phyloP scores from a whole-genome alignment of 2,888 invertebrate species.

The Myopa tessellatipennis region DNA sequence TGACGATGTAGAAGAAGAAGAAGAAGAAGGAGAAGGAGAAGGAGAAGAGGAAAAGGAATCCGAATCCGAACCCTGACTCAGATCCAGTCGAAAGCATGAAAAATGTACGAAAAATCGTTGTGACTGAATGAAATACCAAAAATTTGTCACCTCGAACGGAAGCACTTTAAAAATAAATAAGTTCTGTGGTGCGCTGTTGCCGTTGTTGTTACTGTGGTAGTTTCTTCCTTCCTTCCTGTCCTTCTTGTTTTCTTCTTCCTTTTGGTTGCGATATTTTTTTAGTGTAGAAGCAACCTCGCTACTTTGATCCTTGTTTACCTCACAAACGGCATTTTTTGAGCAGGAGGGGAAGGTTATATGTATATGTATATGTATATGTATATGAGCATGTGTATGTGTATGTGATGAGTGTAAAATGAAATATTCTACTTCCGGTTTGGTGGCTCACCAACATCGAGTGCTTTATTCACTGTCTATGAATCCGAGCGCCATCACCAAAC shows the following conservation, averaged over 20 bases:
- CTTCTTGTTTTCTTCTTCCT: too few relatives aligned
- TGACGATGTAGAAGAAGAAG: too few relatives aligned
- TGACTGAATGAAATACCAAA: conserved; percentile 35
- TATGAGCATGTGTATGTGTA: conserved; percentile 29
- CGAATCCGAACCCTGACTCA: conserved; percentile 28
- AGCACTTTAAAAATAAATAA: conserved; percentile 49
- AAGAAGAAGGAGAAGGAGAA: conserved; percentile 9
- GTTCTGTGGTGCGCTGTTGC: conserved; percentile 2
- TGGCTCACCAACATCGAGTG: conserved; percentile 34
- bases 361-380: conserved; percentile 17
- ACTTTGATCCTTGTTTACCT: not conserved
- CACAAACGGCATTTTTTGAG: conserved; percentile 15
- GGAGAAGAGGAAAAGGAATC: conserved; percentile 19
- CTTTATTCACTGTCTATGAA: not conserved
- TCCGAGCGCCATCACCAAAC: not conserved
- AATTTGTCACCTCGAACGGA: conserved; percentile 50
- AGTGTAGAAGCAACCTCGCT: not conserved
- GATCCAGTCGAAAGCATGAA: not conserved
- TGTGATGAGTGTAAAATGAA: conserved; percentile 30
- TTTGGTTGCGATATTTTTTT: not conserved
- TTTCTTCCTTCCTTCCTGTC: not conserved
- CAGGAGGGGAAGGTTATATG: too few relatives aligned
- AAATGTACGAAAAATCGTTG: conserved; percentile 26
- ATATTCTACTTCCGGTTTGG: conserved; percentile 39
- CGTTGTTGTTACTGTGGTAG: not conserved